phyloP scores from a whole-genome alignment of 2,113 vertebrate genomes.

The Cygnus atratus region DNA sequence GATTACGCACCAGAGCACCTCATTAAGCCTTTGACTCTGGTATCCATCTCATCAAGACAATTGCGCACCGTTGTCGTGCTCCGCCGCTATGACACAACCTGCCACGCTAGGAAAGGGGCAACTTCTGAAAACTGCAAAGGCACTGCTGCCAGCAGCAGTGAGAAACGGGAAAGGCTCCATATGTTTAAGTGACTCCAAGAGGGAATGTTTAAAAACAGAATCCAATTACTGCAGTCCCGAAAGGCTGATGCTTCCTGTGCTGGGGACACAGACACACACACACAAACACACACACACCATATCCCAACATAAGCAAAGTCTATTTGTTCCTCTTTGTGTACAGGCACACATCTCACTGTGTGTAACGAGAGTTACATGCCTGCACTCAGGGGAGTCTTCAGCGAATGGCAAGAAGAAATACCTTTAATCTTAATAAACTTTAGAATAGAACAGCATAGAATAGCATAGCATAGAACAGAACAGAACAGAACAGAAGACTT shows the following conservation, averaged over 20 bases:
- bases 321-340: background rate
- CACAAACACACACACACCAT: background rate
- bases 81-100: background rate
- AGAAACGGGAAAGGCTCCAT: background rate
- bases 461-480: background rate
- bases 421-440: background rate
- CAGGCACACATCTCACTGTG: background rate
- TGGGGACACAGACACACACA: background rate
- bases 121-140: background rate
- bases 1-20: slow-evolving; percentile 58
- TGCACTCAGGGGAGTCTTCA: background rate
- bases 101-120: background rate
- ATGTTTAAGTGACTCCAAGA: background rate
- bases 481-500: background rate
- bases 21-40: slow-evolving; percentile 43
- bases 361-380: background rate
- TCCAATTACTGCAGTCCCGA: background rate
- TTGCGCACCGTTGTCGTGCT: background rate
- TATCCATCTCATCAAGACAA: slow-evolving; percentile 40
- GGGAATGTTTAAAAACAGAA: background rate
- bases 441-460: too few species aligned
- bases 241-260: background rate
- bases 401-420: background rate
- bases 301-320: background rate
- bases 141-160: background rate